Evolutionary conservation across 2,113 vertebrate species (phyloP).

Genomic region (Phaethornis superciliosus): DNA sequence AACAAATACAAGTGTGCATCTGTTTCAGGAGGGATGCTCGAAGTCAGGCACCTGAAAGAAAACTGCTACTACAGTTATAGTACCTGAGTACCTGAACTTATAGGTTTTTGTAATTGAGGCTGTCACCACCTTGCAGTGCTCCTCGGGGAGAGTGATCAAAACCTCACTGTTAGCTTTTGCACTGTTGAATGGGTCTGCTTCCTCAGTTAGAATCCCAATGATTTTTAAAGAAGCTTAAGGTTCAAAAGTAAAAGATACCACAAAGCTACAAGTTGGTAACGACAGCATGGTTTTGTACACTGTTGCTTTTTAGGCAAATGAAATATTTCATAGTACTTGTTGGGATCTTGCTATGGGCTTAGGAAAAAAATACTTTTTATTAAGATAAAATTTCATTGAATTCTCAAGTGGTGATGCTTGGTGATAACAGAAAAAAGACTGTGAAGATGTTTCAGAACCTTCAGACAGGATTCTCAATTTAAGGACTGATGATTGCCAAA

Average conservation of each 20-base stretch:
- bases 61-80: neutral
- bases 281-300: neutral
- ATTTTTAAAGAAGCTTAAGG: neutral
- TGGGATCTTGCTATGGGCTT: neutral
- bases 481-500: neutral
- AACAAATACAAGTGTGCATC: neutral
- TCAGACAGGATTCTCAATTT: neutral
- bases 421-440: neutral
- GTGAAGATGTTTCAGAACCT: neutral
- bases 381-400: neutral
- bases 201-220: accelerated
- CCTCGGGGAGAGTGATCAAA: neutral
- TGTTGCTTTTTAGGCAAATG: neutral
- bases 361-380: neutral
- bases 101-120: neutral
- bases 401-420: neutral
- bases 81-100: neutral
- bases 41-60: neutral
- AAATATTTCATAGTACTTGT: neutral
- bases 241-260: neutral
- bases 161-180: neutral
- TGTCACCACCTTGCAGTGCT: neutral
- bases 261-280: neutral
- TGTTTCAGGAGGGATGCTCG: neutral
- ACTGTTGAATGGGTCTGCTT: neutral